phyloP scores from a whole-genome alignment of 2,888 invertebrate species.

The Phlogophora meticulosa region DNA sequence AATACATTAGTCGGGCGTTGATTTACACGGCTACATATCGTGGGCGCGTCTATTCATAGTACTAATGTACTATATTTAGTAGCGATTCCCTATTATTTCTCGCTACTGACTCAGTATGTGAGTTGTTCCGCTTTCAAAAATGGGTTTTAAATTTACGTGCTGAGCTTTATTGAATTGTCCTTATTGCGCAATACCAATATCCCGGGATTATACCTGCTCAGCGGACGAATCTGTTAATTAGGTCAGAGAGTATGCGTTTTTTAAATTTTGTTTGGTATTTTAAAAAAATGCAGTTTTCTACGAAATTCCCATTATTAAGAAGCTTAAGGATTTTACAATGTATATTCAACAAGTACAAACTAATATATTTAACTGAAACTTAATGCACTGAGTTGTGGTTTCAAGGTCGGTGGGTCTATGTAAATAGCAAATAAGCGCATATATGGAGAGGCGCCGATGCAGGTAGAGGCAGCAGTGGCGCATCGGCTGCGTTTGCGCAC shows the following conservation, averaged over 20 bases:
- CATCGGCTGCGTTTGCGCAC: conserved; percentile 79
- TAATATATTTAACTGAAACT: conserved; percentile 31
- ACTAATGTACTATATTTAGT: conserved; percentile 90
- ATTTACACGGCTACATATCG: conserved; percentile 87
- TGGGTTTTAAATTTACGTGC: conserved; percentile 59
- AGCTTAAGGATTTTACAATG: conserved; percentile 6
- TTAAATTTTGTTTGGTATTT: conserved; percentile 2
- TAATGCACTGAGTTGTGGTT: conserved; percentile 51
- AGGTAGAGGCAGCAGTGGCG: conserved; percentile 66
- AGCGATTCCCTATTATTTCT: conserved; percentile 89
- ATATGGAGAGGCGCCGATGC: conserved; percentile 64
- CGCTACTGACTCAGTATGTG: conserved; percentile 83
- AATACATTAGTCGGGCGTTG: conserved; percentile 89
- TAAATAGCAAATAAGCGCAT: conserved; percentile 66
- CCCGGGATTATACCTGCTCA: conserved; percentile 4
- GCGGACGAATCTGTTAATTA: conserved; percentile 34
- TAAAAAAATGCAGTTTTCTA: not conserved
- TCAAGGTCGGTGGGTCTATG: conserved; percentile 65
- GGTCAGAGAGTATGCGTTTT: conserved; percentile 32
- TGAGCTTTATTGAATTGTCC: conserved; percentile 29
- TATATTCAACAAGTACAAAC: conserved; percentile 4
- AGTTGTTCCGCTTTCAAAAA: conserved; percentile 83
- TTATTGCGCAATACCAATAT: conserved; percentile 13
- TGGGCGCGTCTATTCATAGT: conserved; percentile 89
- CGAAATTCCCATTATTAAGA: not conserved